These are phyloP conservation scores for Crenuchus spilurus DNA, from an alignment of 2,797 vertebrate genomes.

Conservation along the genomic window DNA sequence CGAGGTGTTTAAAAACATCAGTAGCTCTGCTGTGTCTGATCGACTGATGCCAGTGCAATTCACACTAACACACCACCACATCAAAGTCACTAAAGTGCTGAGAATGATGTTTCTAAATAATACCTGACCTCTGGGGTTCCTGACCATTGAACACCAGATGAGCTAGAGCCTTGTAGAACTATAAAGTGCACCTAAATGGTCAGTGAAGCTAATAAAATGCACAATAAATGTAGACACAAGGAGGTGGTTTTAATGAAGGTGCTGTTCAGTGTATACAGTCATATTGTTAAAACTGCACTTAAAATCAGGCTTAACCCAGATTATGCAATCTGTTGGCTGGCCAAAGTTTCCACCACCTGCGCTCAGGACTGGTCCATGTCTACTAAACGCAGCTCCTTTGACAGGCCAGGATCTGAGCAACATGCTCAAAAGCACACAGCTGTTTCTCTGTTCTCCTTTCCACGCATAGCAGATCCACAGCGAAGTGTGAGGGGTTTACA, in stretches of 20 bases:
- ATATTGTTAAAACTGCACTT: constrained; percentile 16
- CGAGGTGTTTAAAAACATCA: no score
- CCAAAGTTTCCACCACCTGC: constrained; percentile 52
- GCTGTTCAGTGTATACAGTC: background rate
- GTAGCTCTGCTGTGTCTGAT: no score
- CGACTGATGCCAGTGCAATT: no score
- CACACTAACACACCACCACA: no score
- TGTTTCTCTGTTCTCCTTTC: background rate
- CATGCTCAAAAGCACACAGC: constrained; percentile 49
- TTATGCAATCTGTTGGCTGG: constrained; percentile 60
- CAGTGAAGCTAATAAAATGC: no score
- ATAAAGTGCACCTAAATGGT: no score
- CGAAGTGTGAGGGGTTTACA: background rate
- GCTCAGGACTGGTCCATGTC: constrained; percentile 5
- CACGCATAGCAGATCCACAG: constrained; percentile 4
- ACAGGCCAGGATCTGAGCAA: background rate
- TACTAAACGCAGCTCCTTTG: background rate
- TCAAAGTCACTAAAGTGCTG: no score
- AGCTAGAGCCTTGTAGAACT: no score
- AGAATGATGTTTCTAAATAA: no score
- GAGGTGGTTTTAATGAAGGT: no score
- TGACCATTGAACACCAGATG: no score
- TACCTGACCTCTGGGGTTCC: no score
- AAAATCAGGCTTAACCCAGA: constrained; percentile 45
- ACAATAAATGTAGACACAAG: background rate